Evolutionary conservation across 2,888 invertebrate species (phyloP).

Genomic region (Metellina segmentata): DNA sequence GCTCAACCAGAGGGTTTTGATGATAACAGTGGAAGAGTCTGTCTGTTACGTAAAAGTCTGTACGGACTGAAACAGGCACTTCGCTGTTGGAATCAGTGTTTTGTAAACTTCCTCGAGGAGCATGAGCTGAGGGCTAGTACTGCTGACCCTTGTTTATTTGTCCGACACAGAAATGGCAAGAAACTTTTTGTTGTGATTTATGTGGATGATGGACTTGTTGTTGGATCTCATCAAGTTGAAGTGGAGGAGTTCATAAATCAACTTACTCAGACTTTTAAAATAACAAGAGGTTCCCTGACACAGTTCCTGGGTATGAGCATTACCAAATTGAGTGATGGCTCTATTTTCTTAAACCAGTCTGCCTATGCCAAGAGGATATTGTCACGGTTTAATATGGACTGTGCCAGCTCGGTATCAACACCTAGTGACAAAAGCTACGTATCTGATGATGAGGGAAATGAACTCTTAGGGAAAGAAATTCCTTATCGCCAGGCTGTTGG

Average conservation of each 20-base stretch:
- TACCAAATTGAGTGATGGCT: constrained; percentile 32
- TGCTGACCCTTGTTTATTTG: constrained; percentile 34
- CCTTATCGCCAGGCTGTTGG: constrained; percentile 29
- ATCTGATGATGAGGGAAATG: background rate
- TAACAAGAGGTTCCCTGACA: constrained; percentile 15
- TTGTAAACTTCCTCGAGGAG: constrained; percentile 39
- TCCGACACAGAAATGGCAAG: background rate
- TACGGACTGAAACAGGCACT: constrained; percentile 78
- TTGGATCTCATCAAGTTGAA: background rate
- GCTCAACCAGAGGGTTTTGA: constrained; percentile 77
- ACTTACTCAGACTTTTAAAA: background rate
- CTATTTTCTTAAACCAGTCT: constrained; percentile 35
- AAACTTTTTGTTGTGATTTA: constrained; percentile 13
- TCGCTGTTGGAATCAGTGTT: constrained; percentile 76
- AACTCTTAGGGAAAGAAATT: constrained; percentile 5
- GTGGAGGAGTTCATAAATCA: constrained; percentile 21
- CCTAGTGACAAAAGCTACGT: constrained; percentile 19
- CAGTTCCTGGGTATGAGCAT: constrained; percentile 37
- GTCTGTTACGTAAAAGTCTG: constrained; percentile 74
- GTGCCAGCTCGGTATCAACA: constrained; percentile 14
- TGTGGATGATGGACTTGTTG: constrained; percentile 43
- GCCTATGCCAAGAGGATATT: constrained; percentile 19
- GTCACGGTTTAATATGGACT: background rate
- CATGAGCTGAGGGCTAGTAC: background rate
- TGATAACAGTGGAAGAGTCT: constrained; percentile 48